These are phyloP conservation scores for Mayetiola destructor DNA, from an alignment of 2,888 invertebrate genomes.

Conservation along the genomic window DNA sequence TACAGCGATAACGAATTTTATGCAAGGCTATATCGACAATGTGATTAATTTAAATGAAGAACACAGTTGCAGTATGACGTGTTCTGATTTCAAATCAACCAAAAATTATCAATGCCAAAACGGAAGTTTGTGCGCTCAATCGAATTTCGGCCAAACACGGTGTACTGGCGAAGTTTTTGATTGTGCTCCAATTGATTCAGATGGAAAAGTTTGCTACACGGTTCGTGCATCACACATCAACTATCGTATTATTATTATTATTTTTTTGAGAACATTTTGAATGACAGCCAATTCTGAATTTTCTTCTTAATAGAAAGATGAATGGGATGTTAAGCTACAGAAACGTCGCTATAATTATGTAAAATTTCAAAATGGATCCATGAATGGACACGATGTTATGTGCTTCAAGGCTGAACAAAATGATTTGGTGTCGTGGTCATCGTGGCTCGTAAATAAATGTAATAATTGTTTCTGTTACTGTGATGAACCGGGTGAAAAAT, in stretches of 20 bases:
- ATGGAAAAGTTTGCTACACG: slow-evolving; percentile 62
- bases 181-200: slow-evolving; percentile 59
- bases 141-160: slow-evolving; percentile 35
- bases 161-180: slow-evolving; percentile 53
- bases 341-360: slow-evolving; percentile 13
- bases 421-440: slow-evolving; percentile 29
- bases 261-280: slow-evolving; percentile 15
- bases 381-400: not conserved
- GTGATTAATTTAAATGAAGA: slow-evolving; percentile 62
- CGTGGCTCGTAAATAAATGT: slow-evolving; percentile 40
- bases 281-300: not conserved
- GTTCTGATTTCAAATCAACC: slow-evolving; percentile 52
- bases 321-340: no score
- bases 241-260: no score
- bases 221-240: slow-evolving; percentile 31
- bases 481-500: slow-evolving; percentile 36
- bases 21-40: slow-evolving; percentile 68
- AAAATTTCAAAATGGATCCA: slow-evolving; percentile 1
- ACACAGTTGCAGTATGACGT: slow-evolving; percentile 54
- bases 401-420: slow-evolving; percentile 11
- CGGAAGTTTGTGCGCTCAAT: slow-evolving; percentile 42
- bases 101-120: slow-evolving; percentile 48
- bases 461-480: slow-evolving; percentile 43
- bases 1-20: slow-evolving; percentile 44
- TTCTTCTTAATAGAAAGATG: not conserved